Conservation (phyloP, 2,888 invertebrate species). For the Biston betularia region DNA sequence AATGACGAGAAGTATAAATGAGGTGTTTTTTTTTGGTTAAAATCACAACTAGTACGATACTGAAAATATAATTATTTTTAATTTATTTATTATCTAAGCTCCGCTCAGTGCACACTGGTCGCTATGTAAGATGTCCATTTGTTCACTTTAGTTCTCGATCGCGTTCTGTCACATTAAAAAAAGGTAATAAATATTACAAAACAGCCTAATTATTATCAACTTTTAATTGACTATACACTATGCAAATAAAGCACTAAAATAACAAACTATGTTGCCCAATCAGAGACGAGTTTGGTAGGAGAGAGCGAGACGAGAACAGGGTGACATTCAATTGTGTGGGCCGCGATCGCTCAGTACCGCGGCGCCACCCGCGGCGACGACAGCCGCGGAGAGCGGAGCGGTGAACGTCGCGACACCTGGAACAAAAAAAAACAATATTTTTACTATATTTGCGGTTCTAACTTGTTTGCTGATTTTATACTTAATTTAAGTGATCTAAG, state of each 20-base stretch:
- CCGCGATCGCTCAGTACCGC: constrained; percentile 71
- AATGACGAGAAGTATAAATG: constrained; percentile 65
- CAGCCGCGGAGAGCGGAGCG: constrained; percentile 78
- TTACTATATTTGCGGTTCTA: neutral
- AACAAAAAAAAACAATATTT: constrained; percentile 8
- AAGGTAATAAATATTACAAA: constrained; percentile 21
- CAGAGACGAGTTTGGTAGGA: constrained; percentile 17
- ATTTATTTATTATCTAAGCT: constrained; percentile 64
- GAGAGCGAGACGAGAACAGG: constrained; percentile 52
- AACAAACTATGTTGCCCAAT: constrained; percentile 14
- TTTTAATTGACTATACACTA: constrained; percentile 45
- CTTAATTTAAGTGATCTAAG: too few relatives aligned
- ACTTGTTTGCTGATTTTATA: too few relatives aligned
- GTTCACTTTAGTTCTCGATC: constrained; percentile 31
- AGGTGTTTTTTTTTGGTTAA: constrained; percentile 81
- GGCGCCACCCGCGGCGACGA: constrained; percentile 80
- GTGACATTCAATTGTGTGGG: constrained; percentile 50
- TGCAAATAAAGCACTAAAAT: constrained; percentile 14
- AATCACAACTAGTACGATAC: constrained; percentile 81
- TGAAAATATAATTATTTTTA: constrained; percentile 71
- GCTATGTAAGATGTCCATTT: constrained; percentile 34
- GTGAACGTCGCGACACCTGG: constrained; percentile 68
- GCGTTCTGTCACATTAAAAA: constrained; percentile 30
- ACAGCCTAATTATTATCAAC: constrained; percentile 29
- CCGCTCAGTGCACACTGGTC: constrained; percentile 49